Evolutionary conservation across 1,140 invertebrate genomes (phyloP).

Genomic region (Philopotamus ludificatus): DNA sequence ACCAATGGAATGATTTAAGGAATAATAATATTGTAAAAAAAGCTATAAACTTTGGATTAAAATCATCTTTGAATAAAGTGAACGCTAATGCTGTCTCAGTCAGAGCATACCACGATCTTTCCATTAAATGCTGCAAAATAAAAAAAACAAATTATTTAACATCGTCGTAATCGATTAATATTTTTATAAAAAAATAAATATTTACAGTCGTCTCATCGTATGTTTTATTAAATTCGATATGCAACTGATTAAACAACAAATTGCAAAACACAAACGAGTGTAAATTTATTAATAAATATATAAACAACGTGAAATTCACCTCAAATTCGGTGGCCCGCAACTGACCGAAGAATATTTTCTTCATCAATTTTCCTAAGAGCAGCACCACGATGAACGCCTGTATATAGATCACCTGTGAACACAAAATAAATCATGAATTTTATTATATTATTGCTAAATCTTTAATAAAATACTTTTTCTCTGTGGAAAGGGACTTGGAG

Average conservation of each 20-base stretch:
- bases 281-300: too few species aligned
- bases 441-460: too few species aligned
- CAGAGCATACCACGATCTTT: conserved; percentile 98
- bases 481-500: too few species aligned
- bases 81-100: conserved; percentile 99
- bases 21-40: conserved; percentile 96
- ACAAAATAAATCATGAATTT: conserved; percentile 40
- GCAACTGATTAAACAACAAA: too few species aligned
- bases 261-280: too few species aligned
- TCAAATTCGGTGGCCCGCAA: conserved; percentile 96
- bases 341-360: conserved; percentile 96
- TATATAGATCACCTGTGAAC: conserved; percentile 92
- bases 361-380: conserved; percentile 90
- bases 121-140: conserved; percentile 88
- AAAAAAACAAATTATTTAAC: background rate
- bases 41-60: conserved; percentile 97
- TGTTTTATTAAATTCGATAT: too few species aligned
- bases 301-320: too few species aligned
- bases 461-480: too few species aligned
- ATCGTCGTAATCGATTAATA: background rate
- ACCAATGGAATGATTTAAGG: conserved; percentile 99
- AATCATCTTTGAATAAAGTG: conserved; percentile 98
- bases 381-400: conserved; percentile 96
- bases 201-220: too few species aligned
- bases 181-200: too few species aligned